Conservation (phyloP, 2,113 vertebrate genomes). For the Elanus axillaris region DNA sequence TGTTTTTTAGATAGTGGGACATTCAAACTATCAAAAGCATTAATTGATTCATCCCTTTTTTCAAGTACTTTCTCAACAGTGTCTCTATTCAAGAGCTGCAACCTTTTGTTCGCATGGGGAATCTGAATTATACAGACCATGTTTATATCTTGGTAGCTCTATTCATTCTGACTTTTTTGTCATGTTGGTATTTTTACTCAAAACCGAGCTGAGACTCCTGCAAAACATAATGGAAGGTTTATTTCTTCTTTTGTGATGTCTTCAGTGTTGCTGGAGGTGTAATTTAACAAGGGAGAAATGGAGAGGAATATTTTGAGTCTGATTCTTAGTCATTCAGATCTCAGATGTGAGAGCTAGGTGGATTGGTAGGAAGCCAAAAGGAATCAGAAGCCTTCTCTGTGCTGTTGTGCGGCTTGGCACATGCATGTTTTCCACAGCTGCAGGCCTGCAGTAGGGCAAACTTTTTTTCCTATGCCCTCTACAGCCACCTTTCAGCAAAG, state of each 20-base stretch:
- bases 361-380: neutral
- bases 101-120: conserved; percentile 44
- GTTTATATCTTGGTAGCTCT: conserved; percentile 20
- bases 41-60: conserved; percentile 59
- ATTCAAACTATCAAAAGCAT: conserved; percentile 59
- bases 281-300: neutral
- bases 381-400: neutral
- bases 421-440: neutral
- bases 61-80: conserved; percentile 54
- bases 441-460: neutral
- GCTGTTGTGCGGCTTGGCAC: neutral
- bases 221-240: conserved; percentile 19
- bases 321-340: neutral
- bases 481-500: neutral
- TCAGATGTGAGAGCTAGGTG: neutral
- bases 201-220: neutral
- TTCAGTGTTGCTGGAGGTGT: neutral
- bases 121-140: neutral
- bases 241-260: conserved; percentile 20
- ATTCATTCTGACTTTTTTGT: conserved; percentile 32
- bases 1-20: conserved; percentile 54
- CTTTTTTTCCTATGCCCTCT: neutral
- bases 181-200: conserved; percentile 19
- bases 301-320: neutral
- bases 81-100: conserved; percentile 21